phyloP scores from a whole-genome alignment of 2,797 vertebrate genomes.

The Spheniscus humboldti region DNA sequence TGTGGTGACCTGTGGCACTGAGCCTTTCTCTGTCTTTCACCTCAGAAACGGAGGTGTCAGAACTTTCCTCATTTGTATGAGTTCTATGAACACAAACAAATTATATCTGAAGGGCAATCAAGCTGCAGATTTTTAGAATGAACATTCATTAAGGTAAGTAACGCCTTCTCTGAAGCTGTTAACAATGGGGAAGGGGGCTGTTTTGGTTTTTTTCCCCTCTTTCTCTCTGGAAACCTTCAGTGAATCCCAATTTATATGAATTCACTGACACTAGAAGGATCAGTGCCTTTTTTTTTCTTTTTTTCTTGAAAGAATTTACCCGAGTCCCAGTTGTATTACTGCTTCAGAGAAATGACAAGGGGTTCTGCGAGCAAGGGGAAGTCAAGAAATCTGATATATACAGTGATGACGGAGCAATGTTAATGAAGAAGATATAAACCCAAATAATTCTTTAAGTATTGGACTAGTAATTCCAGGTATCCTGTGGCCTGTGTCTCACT shows the following conservation, averaged over 20 bases:
- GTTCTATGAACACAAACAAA: background rate
- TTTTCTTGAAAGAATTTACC: background rate
- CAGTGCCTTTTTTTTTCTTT: background rate
- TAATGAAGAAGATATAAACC: background rate
- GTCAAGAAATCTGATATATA: background rate
- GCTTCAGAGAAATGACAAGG: background rate
- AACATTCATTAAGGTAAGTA: background rate
- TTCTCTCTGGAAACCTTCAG: background rate
- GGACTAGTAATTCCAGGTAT: background rate
- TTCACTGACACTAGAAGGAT: background rate
- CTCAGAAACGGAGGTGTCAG: background rate
- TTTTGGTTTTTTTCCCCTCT: background rate
- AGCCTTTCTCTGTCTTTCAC: background rate
- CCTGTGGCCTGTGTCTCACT: background rate
- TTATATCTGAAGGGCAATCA: background rate
- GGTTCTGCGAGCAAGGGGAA: background rate
- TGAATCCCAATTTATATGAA: background rate
- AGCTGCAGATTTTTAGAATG: background rate
- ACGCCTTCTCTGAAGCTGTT: background rate
- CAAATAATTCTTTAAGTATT: background rate
- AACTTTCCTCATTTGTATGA: background rate
- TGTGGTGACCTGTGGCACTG: background rate
- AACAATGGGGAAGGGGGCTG: background rate
- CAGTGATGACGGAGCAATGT: background rate
- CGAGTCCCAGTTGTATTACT: background rate